Percentiles rank a stretch among this genome's conserved stretches.
phyloP scores from a whole-genome alignment of 2,113 vertebrate species.

The Phocoena sinus region DNA sequence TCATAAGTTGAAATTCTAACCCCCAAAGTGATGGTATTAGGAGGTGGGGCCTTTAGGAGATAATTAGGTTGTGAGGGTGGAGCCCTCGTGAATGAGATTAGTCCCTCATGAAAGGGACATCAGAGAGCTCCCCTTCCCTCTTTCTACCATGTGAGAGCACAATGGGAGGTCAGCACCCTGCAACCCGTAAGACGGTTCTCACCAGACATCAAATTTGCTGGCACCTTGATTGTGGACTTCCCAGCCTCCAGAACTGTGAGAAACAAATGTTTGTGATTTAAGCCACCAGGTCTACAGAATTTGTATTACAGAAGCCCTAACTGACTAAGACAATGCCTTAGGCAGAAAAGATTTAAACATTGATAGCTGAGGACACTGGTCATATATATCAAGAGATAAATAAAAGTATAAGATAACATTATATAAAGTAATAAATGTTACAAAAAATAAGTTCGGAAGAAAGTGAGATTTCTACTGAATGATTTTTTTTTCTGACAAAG shows the following conservation, averaged over 20 bases:
- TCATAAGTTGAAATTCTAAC: neutral
- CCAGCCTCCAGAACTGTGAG: neutral
- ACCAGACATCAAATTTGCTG: neutral
- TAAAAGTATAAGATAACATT: neutral
- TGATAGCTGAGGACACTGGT: neutral
- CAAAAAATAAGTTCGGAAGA: neutral
- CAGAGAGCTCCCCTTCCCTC: neutral
- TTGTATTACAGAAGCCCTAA: neutral
- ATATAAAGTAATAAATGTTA: neutral
- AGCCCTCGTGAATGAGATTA: neutral
- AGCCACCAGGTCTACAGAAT: neutral
- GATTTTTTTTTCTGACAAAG: neutral
- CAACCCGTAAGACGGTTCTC: neutral
- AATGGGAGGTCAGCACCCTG: neutral
- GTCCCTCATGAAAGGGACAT: neutral
- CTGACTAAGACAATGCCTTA: neutral
- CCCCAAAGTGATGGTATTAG: neutral
- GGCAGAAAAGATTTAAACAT: neutral
- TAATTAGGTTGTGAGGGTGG: neutral
- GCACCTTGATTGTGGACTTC: neutral
- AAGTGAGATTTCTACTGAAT: neutral
- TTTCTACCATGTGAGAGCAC: neutral
- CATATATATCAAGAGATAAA: neutral
- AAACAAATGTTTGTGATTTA: neutral
- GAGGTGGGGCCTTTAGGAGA: neutral